Evolutionary conservation across 2,888 invertebrate species (phyloP), one percentile per base, ranked within the genome.

Genomic region (Mactromeris polynyma): DNA sequence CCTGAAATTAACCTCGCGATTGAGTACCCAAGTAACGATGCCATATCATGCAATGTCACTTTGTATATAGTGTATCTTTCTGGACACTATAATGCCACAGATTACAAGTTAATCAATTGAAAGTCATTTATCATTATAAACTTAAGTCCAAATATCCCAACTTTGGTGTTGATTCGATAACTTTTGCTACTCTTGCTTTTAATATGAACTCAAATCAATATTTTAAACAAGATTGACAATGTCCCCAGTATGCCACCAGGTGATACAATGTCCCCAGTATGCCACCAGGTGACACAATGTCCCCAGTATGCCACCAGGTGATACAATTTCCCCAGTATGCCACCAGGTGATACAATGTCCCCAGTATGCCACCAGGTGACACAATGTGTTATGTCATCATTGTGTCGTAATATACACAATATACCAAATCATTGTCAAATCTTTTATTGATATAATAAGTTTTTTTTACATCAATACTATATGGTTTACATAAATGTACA

Each of bases 101-200:
- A 83, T 88, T 84, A 88, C 19, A 21, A 11, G 26, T 51, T 81
- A 87, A 84, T 84, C 69, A 88, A 81, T 81, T 46, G 26, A 11
- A 21, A 84, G 82, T 87, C 82, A 87, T 90, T 90, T 87, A 90
- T 90, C 90, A 87, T 90, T 38, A 90, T 90, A 85, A 38, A 51
- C 69, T 51, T 84, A 88, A 88, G 31, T n/a, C 87, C 40, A 64
- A 80, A 84, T 88, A 88, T 88, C 86, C 78, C 77, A 78, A 40
- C 81, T 78, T 77, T 51, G 26, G 78, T 54, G 51, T 11, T 31
- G 78, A 82, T 58, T 42, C 73, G 78, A 87, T 83, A 87, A 87
- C 86, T 87, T 86, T 82, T 87, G 86, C 82, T 58, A 87, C 82
- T 87, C 86, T 87, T 87, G 86, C 86, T 87, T 83, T 87, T 87